phyloP scores from a whole-genome alignment of 1,140 invertebrate genomes.

The Oscheius sp. region DNA sequence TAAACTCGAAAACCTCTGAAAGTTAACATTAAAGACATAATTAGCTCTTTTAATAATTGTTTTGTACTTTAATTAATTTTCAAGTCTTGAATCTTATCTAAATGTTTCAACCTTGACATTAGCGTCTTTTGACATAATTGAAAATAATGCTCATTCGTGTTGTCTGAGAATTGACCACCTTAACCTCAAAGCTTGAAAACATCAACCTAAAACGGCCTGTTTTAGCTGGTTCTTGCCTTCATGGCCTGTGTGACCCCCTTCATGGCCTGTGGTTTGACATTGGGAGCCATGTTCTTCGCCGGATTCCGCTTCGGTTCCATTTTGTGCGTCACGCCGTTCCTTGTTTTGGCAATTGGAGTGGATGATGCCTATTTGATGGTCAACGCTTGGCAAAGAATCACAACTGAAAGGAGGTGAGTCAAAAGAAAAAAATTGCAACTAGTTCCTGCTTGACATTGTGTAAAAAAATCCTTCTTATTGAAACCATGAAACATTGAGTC shows the following conservation, averaged over 20 bases:
- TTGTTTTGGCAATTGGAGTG: constrained; percentile 59
- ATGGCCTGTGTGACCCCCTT: constrained; percentile 56
- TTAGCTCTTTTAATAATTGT: too few relatives aligned
- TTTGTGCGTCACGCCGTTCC: constrained; percentile 50
- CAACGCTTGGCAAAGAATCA: constrained; percentile 46
- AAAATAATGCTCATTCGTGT: too few relatives aligned
- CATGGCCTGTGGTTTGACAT: constrained; percentile 56
- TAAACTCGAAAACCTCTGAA: too few relatives aligned
- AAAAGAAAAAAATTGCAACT: background rate
- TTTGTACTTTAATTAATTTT: too few relatives aligned
- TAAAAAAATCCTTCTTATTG: too few relatives aligned
- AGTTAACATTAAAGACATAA: too few relatives aligned
- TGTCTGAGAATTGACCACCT: too few relatives aligned
- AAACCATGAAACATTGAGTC: too few relatives aligned
- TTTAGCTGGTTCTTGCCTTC: constrained; percentile 47
- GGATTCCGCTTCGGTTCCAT: constrained; percentile 51
- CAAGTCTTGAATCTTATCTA: too few relatives aligned
- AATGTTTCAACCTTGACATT: too few relatives aligned
- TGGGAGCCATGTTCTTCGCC: constrained; percentile 54
- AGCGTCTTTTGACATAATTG: too few relatives aligned
- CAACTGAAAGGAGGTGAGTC: constrained; percentile 12
- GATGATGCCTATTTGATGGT: constrained; percentile 59
- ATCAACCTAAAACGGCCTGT: background rate
- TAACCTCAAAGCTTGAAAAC: background rate
- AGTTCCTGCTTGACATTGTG: too few relatives aligned